Evolutionary conservation across 2,888 invertebrate genomes (phyloP).

Genomic region (Furcula furcula): DNA sequence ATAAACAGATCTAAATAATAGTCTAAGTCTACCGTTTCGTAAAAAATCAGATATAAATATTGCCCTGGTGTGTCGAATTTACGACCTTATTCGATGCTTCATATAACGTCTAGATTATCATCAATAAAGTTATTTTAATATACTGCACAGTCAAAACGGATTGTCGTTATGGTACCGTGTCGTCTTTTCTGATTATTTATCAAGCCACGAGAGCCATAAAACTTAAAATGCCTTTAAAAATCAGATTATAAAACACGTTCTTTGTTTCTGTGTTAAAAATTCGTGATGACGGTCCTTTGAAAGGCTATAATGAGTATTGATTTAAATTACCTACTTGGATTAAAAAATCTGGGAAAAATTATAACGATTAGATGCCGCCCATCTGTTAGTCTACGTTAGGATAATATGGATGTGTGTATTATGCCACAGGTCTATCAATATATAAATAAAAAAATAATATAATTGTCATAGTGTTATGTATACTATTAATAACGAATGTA

Average conservation of each 20-base stretch:
- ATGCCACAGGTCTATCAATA: background rate
- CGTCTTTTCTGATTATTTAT: constrained; percentile 67
- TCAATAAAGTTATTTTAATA: constrained; percentile 45
- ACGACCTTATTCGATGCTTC: constrained; percentile 27
- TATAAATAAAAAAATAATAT: no score
- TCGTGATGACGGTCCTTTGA: constrained; percentile 75
- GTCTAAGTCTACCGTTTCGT: constrained; percentile 27
- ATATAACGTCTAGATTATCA: constrained; percentile 38
- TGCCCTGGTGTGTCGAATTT: constrained; percentile 30
- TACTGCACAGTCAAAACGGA: constrained; percentile 43
- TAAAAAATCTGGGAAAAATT: constrained; percentile 79
- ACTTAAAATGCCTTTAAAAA: constrained; percentile 74
- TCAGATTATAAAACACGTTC: constrained; percentile 77
- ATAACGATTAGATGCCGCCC: constrained; percentile 71
- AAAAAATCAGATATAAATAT: constrained; percentile 28
- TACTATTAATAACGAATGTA: no score
- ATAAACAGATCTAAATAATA: constrained; percentile 32
- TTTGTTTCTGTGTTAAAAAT: constrained; percentile 69
- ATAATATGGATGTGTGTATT: constrained; percentile 45
- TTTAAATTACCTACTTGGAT: constrained; percentile 78
- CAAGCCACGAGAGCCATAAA: constrained; percentile 62
- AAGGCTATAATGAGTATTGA: constrained; percentile 80
- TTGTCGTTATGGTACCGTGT: constrained; percentile 48
- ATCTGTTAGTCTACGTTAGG: constrained; percentile 42
- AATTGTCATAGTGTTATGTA: no score